A percentile compares a stretch with the other conserved stretches of the same genome.
phyloP scores from a whole-genome alignment of 2,888 invertebrate genomes.

The Leucophenga montana region DNA sequence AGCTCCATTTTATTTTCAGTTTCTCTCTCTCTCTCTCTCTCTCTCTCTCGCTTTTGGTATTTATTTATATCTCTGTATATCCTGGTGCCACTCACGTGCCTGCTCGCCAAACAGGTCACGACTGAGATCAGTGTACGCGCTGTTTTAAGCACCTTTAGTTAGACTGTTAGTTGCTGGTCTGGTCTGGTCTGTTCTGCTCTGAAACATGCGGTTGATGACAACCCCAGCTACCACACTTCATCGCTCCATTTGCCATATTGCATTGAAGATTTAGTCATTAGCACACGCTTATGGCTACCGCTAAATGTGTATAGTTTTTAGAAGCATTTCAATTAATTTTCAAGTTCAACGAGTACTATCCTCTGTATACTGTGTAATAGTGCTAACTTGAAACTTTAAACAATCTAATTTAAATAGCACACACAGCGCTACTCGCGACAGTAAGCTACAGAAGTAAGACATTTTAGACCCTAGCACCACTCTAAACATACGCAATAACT shows the following conservation, averaged over 20 bases:
- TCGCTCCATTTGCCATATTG: not conserved
- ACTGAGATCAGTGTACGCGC: slow-evolving; percentile 37
- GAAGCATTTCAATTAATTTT: no score
- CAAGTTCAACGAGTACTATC: no score
- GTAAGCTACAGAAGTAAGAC: no score
- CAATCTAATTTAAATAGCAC: no score
- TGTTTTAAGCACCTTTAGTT: slow-evolving; percentile 23
- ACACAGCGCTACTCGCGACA: no score
- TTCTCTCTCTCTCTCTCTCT: not conserved
- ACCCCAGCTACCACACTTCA: not conserved
- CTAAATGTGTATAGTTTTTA: no score
- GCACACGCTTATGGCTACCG: not conserved
- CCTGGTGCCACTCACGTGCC: slow-evolving; percentile 36
- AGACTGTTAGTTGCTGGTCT: slow-evolving; percentile 18
- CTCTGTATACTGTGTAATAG: no score
- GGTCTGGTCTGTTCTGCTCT: no score
- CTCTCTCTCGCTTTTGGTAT: not conserved
- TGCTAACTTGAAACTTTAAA: no score
- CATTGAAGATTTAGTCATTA: not conserved
- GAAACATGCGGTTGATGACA: not conserved
- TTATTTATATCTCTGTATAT: not conserved
- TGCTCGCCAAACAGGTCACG: slow-evolving; percentile 59
- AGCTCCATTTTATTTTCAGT: not conserved
- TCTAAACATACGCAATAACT: not conserved
- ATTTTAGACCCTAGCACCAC: not conserved